Conservation (phyloP, 2,797 vertebrate genomes). For the Manis javanica region DNA sequence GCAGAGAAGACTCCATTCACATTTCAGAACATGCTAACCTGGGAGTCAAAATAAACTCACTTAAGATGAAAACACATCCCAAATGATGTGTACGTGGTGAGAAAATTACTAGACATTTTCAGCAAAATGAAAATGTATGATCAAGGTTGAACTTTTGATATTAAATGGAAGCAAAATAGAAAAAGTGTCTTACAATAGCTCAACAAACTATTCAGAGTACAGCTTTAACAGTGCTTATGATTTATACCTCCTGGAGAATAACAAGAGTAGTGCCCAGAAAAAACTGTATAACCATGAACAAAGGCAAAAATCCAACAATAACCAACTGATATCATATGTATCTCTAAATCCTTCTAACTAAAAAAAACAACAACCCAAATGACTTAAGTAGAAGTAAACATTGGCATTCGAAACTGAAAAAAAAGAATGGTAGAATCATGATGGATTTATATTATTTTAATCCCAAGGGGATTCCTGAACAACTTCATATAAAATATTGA, state of each 20-base stretch:
- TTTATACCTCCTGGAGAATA: not conserved
- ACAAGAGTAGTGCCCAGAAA: not conserved
- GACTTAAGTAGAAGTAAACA: not conserved
- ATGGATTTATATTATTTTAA: not conserved
- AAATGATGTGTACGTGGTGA: not conserved
- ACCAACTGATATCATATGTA: not conserved
- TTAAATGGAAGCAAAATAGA: not conserved
- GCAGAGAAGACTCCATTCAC: not conserved
- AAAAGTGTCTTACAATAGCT: not conserved
- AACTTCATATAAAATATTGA: not conserved
- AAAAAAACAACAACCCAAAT: not conserved
- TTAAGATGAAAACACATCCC: not conserved
- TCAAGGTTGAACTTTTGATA: not conserved
- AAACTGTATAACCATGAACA: not conserved
- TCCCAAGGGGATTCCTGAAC: not conserved
- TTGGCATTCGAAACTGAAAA: not conserved
- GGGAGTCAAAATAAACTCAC: not conserved
- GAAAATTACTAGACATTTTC: not conserved
- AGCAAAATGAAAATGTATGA: conserved; percentile 5
- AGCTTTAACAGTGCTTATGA: not conserved
- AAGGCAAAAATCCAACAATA: not conserved
- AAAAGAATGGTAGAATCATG: not conserved
- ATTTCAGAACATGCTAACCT: conserved; percentile 23
- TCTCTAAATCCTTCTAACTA: not conserved
- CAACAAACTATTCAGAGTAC: not conserved